Evolutionary conservation across 1,140 invertebrate genomes (phyloP).

Genomic region (Drosophila setifemur): DNA sequence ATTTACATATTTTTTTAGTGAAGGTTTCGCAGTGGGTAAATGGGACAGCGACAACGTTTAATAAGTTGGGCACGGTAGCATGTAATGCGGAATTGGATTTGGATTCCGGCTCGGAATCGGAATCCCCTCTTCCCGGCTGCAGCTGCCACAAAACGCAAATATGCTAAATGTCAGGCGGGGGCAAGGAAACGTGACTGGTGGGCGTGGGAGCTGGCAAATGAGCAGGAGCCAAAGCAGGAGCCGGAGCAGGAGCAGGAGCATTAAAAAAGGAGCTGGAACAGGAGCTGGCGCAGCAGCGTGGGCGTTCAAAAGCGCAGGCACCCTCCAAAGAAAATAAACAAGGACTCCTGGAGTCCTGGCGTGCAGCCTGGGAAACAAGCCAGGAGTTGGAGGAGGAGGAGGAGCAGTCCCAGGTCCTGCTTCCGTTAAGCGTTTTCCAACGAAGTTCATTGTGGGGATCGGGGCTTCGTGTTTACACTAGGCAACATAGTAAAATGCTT

Average conservation of each 20-base stretch:
- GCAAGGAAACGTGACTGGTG: constrained; percentile 26
- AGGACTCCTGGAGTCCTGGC: constrained; percentile 49
- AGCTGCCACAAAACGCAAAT: constrained; percentile 78
- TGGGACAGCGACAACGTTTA: constrained; percentile 78
- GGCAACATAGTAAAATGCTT: constrained; percentile 6
- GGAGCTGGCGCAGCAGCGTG: neutral
- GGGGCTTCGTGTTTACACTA: constrained; percentile 40
- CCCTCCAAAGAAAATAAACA: constrained; percentile 62
- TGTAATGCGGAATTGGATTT: constrained; percentile 79
- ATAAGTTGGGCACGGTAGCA: constrained; percentile 75
- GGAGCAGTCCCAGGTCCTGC: neutral
- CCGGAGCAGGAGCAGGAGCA: neutral
- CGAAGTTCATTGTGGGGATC: constrained; percentile 49
- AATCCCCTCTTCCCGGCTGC: constrained; percentile 32
- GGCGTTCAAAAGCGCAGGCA: constrained; percentile 59
- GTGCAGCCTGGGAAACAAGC: constrained; percentile 54
- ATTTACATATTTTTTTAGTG: neutral
- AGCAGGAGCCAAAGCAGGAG: neutral
- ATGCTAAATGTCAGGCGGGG: constrained; percentile 72
- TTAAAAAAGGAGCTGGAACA: neutral
- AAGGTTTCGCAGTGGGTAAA: constrained; percentile 66
- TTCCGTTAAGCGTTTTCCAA: constrained; percentile 55
- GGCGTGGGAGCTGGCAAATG: constrained; percentile 2
- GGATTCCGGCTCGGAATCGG: constrained; percentile 44
- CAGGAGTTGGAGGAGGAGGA: constrained; percentile 1